A percentile compares a stretch with the other conserved stretches of the same genome.
These are phyloP conservation scores for Aythya baeri DNA, from an alignment of 2,113 vertebrate genomes.

Conservation along the genomic window DNA sequence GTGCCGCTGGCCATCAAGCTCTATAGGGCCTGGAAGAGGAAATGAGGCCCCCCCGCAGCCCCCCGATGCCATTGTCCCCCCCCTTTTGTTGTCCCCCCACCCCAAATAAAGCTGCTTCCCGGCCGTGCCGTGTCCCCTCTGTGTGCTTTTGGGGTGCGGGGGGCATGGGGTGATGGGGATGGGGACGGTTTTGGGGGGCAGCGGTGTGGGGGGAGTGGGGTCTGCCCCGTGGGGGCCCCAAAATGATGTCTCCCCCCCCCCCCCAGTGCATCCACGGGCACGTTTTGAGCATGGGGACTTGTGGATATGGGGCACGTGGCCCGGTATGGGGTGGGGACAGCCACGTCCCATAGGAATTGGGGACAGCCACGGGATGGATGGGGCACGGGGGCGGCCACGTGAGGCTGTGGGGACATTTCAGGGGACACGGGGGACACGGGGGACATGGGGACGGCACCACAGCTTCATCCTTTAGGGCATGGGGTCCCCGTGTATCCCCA, in stretches of 20 bases:
- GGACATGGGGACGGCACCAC: no score
- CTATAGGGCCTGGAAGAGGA: not conserved
- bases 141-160: not conserved
- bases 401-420: not conserved
- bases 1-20: not conserved
- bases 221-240: no score
- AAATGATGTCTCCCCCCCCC: no score
- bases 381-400: no score
- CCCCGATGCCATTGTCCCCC: no score
- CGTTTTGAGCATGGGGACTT: no score
- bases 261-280: no score
- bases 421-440: not conserved
- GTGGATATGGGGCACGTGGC: not conserved
- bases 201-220: not conserved
- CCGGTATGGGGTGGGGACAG: not conserved
- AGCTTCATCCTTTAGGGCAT: no score
- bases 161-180: not conserved
- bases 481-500: no score
- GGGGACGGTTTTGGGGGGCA: not conserved
- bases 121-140: fast-evolving
- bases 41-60: not conserved
- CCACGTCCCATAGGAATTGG: not conserved
- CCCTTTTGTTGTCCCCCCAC: fast-evolving
- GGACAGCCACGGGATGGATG: not conserved
- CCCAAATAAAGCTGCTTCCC: not conserved